Evolutionary conservation across 1,140 invertebrate genomes (phyloP), one percentile per base, ranked within the genome.

Genomic region (Leptestheria dahalacensis): DNA sequence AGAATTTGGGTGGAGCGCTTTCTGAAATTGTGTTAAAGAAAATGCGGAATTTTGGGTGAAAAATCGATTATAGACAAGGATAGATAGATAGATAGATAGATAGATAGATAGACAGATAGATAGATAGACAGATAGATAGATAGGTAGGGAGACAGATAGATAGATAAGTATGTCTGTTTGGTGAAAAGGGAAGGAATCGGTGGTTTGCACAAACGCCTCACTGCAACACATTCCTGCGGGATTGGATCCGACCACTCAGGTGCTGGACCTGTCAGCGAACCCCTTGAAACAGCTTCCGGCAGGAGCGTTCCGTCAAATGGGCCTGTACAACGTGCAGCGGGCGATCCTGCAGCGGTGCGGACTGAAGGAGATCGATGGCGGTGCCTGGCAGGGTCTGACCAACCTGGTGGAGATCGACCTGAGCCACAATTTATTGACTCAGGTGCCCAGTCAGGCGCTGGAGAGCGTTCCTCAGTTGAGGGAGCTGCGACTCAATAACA

Each of bases 341-440:
- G 55, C 57, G 3, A 9, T 57, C 20, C 28, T 62, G 46, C 46
- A 51, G 20, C 41, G 77, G 28, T 86, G 84, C 66, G 73, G 74
- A 52, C 69, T 86, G 46, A 76, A 77, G 60, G 70, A 70, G 0
- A 74, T 86, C 56, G 79, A 83, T 63, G 73, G 77, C 20, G 77
- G 77, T 65, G 79, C 82, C 1, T 86, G 86, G 67, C 73, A 80
- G 47, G 78, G 80, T 64, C 75, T 86, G 1, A 84, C 78, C 29
- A 86, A 86, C 66, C 71, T 87, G 18, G 81, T 89, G 2, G 86
- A 89, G 68, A 68, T 90, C 47, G 85, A 90, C 68, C 70, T 89
- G 50, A 86, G 85, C 59, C 75, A 81, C 61, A 90, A 90, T 69
- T 67, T 75, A 21, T 71, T 89, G 15, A 71, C 75, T 15, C 70